phyloP scores from a whole-genome alignment of 1,140 invertebrate species.

The Sinonovacula constricta region DNA sequence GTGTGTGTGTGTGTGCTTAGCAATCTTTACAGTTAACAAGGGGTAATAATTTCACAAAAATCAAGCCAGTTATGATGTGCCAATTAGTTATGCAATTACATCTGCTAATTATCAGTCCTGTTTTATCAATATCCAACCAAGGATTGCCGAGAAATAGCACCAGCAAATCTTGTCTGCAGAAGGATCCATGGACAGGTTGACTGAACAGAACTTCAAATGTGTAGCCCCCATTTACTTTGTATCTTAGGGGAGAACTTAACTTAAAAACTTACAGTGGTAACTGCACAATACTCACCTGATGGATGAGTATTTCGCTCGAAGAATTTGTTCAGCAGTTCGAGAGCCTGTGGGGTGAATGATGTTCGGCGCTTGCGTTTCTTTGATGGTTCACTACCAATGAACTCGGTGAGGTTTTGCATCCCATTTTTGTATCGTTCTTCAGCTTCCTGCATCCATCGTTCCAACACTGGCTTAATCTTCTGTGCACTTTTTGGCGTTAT shows the following conservation, averaged over 20 bases:
- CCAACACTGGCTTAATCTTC: slow-evolving; percentile 99
- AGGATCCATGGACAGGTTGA: too few species aligned
- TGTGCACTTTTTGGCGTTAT: slow-evolving; percentile 99
- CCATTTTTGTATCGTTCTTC: slow-evolving; percentile 82
- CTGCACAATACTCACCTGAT: slow-evolving; percentile 85
- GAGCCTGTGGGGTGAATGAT: slow-evolving; percentile 96
- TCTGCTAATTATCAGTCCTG: too few species aligned
- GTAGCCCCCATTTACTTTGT: neutral
- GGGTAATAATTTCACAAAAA: too few species aligned
- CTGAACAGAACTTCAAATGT: too few species aligned
- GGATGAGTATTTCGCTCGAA: slow-evolving; percentile 99
- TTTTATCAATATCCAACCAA: too few species aligned
- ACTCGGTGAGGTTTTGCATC: slow-evolving; percentile 91
- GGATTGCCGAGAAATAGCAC: too few species aligned
- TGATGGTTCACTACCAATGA: slow-evolving; percentile 96
- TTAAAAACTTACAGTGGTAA: neutral
- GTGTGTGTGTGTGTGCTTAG: too few species aligned
- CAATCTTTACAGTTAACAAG: too few species aligned
- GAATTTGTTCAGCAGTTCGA: slow-evolving; percentile 95
- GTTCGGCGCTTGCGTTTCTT: slow-evolving; percentile 98
- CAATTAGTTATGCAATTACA: too few species aligned
- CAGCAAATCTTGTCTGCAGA: too few species aligned
- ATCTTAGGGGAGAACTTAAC: neutral
- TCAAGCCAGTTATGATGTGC: too few species aligned
- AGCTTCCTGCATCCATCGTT: slow-evolving; percentile 98